Percentiles rank a stretch among this genome's conserved stretches.
phyloP scores from a whole-genome alignment of 2,113 vertebrate genomes.

The Macroglossus sobrinus region DNA sequence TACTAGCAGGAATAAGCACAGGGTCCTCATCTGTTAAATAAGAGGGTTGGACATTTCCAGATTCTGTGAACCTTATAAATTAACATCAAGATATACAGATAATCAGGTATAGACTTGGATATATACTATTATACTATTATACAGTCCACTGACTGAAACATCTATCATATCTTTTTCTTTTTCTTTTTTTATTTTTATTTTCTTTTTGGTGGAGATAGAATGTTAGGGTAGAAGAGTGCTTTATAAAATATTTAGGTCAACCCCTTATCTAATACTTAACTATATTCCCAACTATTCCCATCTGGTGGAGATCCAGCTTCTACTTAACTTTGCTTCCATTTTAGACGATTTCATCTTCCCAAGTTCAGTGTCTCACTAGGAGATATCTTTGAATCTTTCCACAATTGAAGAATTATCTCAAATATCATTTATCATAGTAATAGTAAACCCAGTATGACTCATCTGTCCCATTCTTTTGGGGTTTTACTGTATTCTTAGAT shows the following conservation, averaged over 20 bases:
- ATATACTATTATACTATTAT: not conserved
- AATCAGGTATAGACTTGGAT: not conserved
- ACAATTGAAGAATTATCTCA: conserved; percentile 8
- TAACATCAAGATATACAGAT: not conserved
- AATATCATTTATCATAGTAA: conserved; percentile 23
- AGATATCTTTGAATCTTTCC: not conserved
- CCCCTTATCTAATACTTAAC: not conserved
- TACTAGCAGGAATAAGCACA: not conserved
- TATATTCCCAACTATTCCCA: not conserved
- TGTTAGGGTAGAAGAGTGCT: not conserved
- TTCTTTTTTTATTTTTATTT: not conserved
- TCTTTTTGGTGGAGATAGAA: not conserved
- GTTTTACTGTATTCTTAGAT: not conserved
- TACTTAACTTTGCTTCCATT: not conserved
- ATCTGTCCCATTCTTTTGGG: not conserved
- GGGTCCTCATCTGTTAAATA: not conserved
- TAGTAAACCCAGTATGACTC: not conserved
- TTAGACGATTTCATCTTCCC: conserved; percentile 10
- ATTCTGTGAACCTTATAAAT: not conserved
- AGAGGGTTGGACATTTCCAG: not conserved
- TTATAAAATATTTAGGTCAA: not conserved
- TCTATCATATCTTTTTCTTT: not conserved
- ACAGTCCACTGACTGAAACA: not conserved
- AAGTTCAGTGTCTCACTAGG: not conserved
- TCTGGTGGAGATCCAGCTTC: not conserved